These are phyloP conservation scores for Aurelia aurita complex sp. Pacific DNA, from an alignment of 30 jellyfish, hydroid and myxozoan species.

Conservation along the genomic window DNA sequence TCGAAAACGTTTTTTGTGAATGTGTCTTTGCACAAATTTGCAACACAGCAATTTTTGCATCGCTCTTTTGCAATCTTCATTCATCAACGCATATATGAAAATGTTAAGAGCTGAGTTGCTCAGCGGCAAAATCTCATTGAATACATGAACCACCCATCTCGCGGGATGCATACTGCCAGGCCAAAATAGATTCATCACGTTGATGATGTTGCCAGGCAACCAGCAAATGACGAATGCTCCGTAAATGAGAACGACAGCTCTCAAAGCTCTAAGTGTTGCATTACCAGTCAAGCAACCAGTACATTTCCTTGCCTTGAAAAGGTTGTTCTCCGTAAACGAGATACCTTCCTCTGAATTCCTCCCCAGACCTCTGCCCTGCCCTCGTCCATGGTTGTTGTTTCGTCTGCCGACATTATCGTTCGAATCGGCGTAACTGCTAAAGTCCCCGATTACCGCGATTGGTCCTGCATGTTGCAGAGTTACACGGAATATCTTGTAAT, in stretches of 20 bases:
- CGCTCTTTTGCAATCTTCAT: conserved; percentile 56
- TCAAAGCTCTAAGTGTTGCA: conserved; percentile 25
- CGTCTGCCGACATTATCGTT: background rate
- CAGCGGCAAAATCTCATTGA: conserved; percentile 72
- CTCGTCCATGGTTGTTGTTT: no score
- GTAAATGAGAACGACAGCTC: conserved; percentile 36
- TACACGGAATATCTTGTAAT: conserved; percentile 62
- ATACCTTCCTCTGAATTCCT: background rate
- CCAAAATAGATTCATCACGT: conserved; percentile 25
- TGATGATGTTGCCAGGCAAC: conserved; percentile 66
- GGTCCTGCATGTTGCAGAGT: conserved; percentile 63
- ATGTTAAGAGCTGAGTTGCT: conserved; percentile 65
- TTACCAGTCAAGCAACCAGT: background rate
- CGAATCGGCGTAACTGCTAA: background rate
- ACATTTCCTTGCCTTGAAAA: background rate
- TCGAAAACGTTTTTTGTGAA: conserved; percentile 9
- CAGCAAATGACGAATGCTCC: conserved; percentile 85
- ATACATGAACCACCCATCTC: conserved; percentile 49
- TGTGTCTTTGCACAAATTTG: conserved; percentile 15
- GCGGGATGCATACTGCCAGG: conserved; percentile 9
- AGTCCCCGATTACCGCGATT: conserved; percentile 21
- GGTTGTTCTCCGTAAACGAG: background rate
- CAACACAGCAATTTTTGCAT: conserved; percentile 43
- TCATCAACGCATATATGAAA: conserved; percentile 74
- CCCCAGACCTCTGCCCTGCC: no score